Conservation (phyloP, 2,797 vertebrate species). For the Oreonectes daqikongensis region DNA sequence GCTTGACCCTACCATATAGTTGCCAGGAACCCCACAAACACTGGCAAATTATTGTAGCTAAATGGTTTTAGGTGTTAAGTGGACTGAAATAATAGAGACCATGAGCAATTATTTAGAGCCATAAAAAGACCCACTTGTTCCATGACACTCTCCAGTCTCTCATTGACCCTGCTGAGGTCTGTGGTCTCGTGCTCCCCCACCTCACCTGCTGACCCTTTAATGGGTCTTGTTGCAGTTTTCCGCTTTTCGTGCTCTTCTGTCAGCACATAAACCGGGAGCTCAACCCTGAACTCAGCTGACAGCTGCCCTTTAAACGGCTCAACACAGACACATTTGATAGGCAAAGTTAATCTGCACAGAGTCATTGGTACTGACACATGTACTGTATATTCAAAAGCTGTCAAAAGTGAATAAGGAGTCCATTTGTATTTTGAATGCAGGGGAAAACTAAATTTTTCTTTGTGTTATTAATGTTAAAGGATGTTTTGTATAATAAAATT, state of each 20-base stretch:
- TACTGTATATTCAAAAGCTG: neutral
- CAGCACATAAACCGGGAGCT: constrained; percentile 19
- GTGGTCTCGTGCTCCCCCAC: neutral
- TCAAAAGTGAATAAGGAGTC: too few relatives aligned
- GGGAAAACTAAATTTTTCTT: too few relatives aligned
- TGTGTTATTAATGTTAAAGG: too few relatives aligned
- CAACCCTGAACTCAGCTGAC: constrained; percentile 14
- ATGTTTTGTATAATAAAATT: too few relatives aligned
- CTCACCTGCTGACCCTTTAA: constrained; percentile 44
- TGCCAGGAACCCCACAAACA: constrained; percentile 4
- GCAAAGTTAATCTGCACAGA: neutral
- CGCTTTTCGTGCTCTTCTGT: constrained; percentile 15
- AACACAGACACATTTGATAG: neutral
- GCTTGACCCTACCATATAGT: neutral
- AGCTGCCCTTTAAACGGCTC: constrained; percentile 7
- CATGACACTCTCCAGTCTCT: constrained; percentile 14
- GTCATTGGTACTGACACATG: neutral
- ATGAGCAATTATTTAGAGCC: constrained; percentile 34
- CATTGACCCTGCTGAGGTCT: constrained; percentile 15
- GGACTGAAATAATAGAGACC: constrained; percentile 13
- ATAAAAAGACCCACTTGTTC: constrained; percentile 36
- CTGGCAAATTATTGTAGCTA: constrained; percentile 11
- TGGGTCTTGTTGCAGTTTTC: neutral
- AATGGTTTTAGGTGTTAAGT: constrained; percentile 46
- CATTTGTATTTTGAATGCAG: too few relatives aligned